Evolutionary conservation across 2,797 vertebrate species (phyloP).

Genomic region (Morus bassanus): DNA sequence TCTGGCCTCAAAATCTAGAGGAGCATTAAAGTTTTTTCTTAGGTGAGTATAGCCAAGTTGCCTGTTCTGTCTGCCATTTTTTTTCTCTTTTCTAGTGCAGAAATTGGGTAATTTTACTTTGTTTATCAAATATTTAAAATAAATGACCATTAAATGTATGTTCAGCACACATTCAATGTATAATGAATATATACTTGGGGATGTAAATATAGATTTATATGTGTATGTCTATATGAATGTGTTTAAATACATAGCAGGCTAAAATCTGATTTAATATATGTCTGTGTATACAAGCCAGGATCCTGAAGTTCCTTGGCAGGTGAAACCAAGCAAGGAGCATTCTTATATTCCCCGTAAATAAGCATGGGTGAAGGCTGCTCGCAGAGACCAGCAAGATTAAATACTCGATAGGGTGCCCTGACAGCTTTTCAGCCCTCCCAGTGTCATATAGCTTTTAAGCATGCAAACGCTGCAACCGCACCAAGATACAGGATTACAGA

Average conservation of each 20-base stretch:
- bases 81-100: background rate
- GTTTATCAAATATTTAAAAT: background rate
- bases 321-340: constrained; percentile 4
- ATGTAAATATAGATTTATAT: background rate
- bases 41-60: background rate
- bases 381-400: background rate
- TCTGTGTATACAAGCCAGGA: background rate
- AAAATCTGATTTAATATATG: background rate
- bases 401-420: background rate
- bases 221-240: background rate
- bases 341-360: background rate
- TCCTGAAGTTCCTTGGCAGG: background rate
- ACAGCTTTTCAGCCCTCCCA: background rate
- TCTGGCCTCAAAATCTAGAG: background rate
- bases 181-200: background rate
- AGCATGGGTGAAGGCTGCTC: background rate
- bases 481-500: background rate
- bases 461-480: background rate
- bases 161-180: background rate
- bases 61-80: background rate
- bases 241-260: background rate
- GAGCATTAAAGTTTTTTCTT: background rate
- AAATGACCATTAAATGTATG: background rate
- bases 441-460: background rate
- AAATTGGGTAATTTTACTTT: background rate